These are phyloP conservation scores for Pocillopora meandrina DNA, from an alignment of 92 coral and sea anemone genomes.

Conservation along the genomic window DNA sequence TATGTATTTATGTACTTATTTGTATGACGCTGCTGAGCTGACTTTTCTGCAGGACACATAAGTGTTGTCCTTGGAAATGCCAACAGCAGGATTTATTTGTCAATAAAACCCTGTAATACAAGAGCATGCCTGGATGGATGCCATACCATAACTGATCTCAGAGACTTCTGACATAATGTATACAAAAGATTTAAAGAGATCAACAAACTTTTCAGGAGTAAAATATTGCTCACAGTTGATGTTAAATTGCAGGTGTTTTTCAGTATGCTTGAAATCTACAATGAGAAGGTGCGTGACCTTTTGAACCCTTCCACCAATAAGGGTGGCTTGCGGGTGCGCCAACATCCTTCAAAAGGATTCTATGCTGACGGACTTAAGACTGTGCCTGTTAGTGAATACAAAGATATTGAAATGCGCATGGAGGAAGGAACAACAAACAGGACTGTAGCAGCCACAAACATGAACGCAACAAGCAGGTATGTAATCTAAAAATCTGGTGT, in stretches of 20 bases:
- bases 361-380: conserved; percentile 85
- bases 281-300: conserved; percentile 94
- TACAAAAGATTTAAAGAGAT: neutral
- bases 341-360: conserved; percentile 96
- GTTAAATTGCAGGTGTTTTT: conserved; percentile 65
- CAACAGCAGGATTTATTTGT: no score
- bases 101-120: no score
- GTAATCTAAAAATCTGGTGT: neutral
- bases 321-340: conserved; percentile 90
- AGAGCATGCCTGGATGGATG: no score
- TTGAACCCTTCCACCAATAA: conserved; percentile 80
- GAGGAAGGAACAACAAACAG: conserved; percentile 93
- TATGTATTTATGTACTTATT: no score
- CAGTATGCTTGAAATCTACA: conserved; percentile 97
- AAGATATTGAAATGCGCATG: conserved; percentile 86
- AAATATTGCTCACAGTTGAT: neutral
- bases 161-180: neutral
- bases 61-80: no score
- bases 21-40: no score
- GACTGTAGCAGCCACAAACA: conserved; percentile 94
- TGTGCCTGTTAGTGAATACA: conserved; percentile 75
- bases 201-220: neutral
- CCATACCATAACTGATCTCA: neutral
- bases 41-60: no score
- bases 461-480: conserved; percentile 99